Evolutionary conservation across 2,888 invertebrate species (phyloP), one percentile per base, ranked within the genome.

Genomic region (Tenthredo amoena): DNA sequence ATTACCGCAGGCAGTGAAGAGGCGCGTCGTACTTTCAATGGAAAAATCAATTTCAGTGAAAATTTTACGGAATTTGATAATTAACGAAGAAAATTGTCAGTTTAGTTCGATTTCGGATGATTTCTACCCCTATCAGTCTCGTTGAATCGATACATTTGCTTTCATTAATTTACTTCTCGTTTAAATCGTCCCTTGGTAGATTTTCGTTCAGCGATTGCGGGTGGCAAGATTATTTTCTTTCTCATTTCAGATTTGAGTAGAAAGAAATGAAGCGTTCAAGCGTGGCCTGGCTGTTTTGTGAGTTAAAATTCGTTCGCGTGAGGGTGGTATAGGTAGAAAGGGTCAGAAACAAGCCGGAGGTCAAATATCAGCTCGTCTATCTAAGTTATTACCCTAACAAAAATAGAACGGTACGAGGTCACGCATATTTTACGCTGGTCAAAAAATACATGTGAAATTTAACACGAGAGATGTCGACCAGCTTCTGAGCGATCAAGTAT

Each of bases 291-390:
- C 40, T 74, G 12, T 43, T 40, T 74, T 74, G 72, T 43, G 72
- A 43, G 72, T 74, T n/a, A 9, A 43, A 40, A 74, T 40, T 12
- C 21, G n/a, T 43, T 74, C 43, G 72, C 72, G 72, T 74, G 72
- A 43, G n/a, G 40, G 43, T 1, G 72, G 72, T 10, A 31, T 34
- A 34, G 43, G 43, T 18, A 74, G 43, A 21, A 74, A 74, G 72
- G 72, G 72, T 74, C 43, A 43, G 21, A 74, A 74, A 74, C 40
- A 74, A 74, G n/a, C 12, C n/a, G 3, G 43, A 43, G 72, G 72
- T 74, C 72, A 74, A 74, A 74, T 74, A 74, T 74, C 72, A 74
- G 72, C 72, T 74, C 72, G 40, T 43, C 72, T 74, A 74, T 74
- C 72, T 74, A 74, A 74, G 72, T 74, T 74, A 74, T 74, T 74